Conservation (phyloP, 2,888 invertebrate genomes). For the Hetaerina titia region DNA sequence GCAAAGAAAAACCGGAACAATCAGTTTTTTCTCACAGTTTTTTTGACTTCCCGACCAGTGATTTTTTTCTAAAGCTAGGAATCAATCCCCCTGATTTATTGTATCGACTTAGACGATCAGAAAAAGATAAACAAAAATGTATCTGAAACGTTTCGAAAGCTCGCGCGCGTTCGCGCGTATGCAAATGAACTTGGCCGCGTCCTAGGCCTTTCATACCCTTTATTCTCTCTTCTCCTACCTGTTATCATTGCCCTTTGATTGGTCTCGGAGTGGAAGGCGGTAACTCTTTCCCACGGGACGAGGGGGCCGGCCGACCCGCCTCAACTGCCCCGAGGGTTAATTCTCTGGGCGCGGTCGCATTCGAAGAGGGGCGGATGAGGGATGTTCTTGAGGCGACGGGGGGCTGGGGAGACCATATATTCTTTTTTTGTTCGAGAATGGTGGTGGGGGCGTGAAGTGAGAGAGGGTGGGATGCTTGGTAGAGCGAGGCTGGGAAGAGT, state of each 20-base stretch:
- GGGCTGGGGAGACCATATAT: neutral
- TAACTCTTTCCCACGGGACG: neutral
- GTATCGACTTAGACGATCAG: neutral
- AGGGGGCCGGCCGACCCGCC: neutral
- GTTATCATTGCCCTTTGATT: conserved; percentile 46
- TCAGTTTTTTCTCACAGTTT: neutral
- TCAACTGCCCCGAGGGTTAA: neutral
- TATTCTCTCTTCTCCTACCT: neutral
- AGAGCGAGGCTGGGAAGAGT: neutral
- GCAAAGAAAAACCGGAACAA: neutral
- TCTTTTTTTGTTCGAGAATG: neutral
- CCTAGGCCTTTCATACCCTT: no score
- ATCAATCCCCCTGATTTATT: neutral
- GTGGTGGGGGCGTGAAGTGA: neutral
- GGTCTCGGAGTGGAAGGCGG: neutral
- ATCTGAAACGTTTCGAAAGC: neutral
- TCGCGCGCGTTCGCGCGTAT: neutral
- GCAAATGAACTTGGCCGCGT: neutral
- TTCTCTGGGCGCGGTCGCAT: conserved; percentile 5
- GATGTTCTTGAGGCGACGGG: conserved; percentile 34
- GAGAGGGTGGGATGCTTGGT: neutral
- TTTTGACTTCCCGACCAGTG: neutral
- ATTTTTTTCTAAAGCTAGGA: neutral
- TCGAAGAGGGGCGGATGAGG: conserved; percentile 21
- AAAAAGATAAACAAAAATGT: neutral